Percentiles rank a stretch among this genome's conserved stretches.
These are phyloP conservation scores for Teleogryllus occipitalis DNA, from an alignment of 1,140 invertebrate genomes.

Conservation along the genomic window DNA sequence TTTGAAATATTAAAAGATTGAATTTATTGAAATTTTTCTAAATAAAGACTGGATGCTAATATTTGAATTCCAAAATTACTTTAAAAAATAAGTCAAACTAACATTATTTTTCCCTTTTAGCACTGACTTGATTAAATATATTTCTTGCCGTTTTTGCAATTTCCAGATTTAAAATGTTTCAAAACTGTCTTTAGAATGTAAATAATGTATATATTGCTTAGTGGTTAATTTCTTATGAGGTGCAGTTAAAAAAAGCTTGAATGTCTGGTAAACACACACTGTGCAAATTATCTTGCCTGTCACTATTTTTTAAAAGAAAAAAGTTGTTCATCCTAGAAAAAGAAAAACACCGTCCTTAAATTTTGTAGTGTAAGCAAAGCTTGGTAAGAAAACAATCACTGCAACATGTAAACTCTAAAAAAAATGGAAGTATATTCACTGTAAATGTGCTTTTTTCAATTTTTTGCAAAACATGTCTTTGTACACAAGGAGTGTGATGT, in stretches of 20 bases:
- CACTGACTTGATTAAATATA: no score
- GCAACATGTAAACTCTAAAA: not conserved
- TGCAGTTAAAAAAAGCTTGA: constrained; percentile 5
- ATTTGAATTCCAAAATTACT: no score
- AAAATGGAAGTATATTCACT: not conserved
- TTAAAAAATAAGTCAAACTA: no score
- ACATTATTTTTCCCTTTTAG: no score
- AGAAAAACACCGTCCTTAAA: not conserved
- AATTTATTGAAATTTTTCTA: no score
- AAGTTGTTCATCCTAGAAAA: not conserved
- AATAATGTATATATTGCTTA: not conserved
- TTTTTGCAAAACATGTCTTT: not conserved
- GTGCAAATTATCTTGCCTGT: not conserved
- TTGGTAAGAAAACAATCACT: not conserved
- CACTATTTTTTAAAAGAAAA: not conserved
- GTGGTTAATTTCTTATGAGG: not conserved
- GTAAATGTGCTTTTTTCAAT: not conserved
- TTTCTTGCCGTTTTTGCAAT: no score
- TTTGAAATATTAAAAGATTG: no score
- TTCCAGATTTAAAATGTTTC: no score
- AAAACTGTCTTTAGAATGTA: not conserved
- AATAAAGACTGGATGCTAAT: no score
- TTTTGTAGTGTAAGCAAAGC: not conserved
- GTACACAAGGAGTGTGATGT: not conserved
- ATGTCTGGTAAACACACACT: not conserved